Percentiles rank a stretch among this genome's conserved stretches.
These are phyloP conservation scores for Sterrhoptilus dennistouni DNA, from an alignment of 2,113 vertebrate genomes.

Conservation along the genomic window DNA sequence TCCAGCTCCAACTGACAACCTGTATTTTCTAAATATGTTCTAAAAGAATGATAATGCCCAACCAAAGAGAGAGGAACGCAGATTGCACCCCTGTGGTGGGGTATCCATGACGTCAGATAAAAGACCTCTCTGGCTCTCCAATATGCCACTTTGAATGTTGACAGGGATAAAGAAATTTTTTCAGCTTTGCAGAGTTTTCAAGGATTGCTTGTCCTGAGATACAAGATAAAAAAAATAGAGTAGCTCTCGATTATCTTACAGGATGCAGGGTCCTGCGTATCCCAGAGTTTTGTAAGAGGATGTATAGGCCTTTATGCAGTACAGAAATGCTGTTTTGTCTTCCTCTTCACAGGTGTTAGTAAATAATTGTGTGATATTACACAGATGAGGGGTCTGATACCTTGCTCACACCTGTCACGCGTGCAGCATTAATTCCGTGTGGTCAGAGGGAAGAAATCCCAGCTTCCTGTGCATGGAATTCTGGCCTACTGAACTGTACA, in stretches of 20 bases:
- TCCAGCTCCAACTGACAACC: background rate
- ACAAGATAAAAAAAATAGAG: background rate
- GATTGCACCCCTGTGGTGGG: background rate
- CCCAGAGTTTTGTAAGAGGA: background rate
- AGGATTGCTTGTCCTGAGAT: background rate
- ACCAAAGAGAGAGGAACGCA: background rate
- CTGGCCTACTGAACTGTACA: background rate
- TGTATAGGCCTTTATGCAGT: background rate
- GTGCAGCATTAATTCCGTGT: rapidly evolving
- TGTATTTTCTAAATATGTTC: background rate
- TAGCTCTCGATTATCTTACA: background rate
- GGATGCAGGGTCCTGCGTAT: rapidly evolving
- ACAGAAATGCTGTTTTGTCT: background rate
- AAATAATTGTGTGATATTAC: background rate
- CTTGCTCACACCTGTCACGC: rapidly evolving
- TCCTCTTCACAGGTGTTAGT: background rate
- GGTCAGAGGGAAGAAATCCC: background rate
- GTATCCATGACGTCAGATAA: background rate
- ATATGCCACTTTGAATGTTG: background rate
- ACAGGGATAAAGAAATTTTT: background rate
- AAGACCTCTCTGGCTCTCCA: background rate
- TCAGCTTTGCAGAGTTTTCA: background rate
- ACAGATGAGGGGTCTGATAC: background rate
- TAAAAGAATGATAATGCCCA: background rate
- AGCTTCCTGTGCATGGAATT: rapidly evolving